A percentile compares a stretch with the other conserved stretches of the same genome.
Conservation (phyloP, 37 sponge, comb jelly and placozoan genomes). For the Spongilla lacustris region DNA sequence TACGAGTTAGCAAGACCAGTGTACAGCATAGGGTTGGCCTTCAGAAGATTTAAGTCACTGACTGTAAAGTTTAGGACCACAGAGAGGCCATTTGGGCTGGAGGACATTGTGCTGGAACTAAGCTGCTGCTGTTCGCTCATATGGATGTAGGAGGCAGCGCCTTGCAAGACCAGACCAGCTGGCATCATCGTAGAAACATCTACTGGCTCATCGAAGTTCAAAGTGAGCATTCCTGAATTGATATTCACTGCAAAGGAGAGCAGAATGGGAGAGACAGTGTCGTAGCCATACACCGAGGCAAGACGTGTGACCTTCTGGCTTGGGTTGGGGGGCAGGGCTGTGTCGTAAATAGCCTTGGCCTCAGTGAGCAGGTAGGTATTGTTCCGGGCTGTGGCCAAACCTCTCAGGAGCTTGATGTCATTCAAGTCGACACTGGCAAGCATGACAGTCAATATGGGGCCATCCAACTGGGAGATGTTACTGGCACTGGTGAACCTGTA, state of each 20-base stretch:
- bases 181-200: slow-evolving; percentile 70
- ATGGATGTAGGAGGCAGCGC: slow-evolving; percentile 21
- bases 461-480: slow-evolving; percentile 47
- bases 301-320: slow-evolving; percentile 19
- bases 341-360: slow-evolving; percentile 65
- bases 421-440: slow-evolving; percentile 77
- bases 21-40: slow-evolving; percentile 70
- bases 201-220: slow-evolving; percentile 91
- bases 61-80: slow-evolving; percentile 46
- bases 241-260: slow-evolving; percentile 69
- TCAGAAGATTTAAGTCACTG: slow-evolving; percentile 81
- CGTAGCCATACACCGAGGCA: slow-evolving; percentile 46
- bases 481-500: slow-evolving; percentile 53
- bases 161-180: slow-evolving; percentile 72
- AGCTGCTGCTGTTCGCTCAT: slow-evolving; percentile 40
- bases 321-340: slow-evolving; percentile 63
- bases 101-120: slow-evolving; percentile 66
- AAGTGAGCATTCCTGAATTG: slow-evolving; percentile 50
- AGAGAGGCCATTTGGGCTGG: slow-evolving; percentile 75
- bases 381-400: slow-evolving; percentile 67
- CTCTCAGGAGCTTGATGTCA: slow-evolving; percentile 79
- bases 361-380: slow-evolving; percentile 68
- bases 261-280: slow-evolving; percentile 64
- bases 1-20: slow-evolving; percentile 61
- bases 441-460: slow-evolving; percentile 46